phyloP scores from a whole-genome alignment of 2,888 invertebrate species.

The Sclerodermus sp. region DNA sequence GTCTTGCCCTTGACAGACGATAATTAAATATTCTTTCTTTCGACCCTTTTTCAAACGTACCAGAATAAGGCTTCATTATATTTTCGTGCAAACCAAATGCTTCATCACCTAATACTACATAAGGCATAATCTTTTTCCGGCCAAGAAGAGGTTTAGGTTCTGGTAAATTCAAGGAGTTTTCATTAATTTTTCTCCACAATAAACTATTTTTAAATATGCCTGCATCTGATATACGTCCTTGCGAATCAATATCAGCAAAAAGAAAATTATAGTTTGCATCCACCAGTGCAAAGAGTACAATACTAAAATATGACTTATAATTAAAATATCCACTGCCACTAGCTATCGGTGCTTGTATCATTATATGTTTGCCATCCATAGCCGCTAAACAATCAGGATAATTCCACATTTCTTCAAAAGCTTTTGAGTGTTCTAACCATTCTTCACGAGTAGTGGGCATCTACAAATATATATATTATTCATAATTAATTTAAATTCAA shows the following conservation, averaged over 20 bases:
- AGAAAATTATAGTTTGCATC: conserved; percentile 52
- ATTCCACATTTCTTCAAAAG: conserved; percentile 38
- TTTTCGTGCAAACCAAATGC: not conserved
- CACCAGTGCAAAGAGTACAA: conserved; percentile 48
- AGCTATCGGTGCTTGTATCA: conserved; percentile 35
- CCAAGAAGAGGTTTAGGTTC: not conserved
- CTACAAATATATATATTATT: no score
- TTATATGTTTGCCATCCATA: conserved; percentile 46
- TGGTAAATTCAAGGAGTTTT: not conserved
- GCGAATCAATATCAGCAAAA: conserved; percentile 43
- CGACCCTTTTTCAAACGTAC: not conserved
- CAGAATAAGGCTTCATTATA: not conserved
- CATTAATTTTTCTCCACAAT: not conserved
- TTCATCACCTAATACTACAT: not conserved
- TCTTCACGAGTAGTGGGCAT: conserved; percentile 8
- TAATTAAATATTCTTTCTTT: not conserved
- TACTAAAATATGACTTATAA: conserved; percentile 45
- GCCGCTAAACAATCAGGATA: conserved; percentile 43
- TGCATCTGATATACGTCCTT: conserved; percentile 44
- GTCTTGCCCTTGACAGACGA: not conserved
- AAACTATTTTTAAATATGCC: conserved; percentile 27
- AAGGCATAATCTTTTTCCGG: not conserved
- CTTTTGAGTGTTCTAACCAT: conserved; percentile 32
- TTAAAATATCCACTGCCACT: conserved; percentile 38
- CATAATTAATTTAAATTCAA: no score